Evolutionary conservation across 2,113 vertebrate species (phyloP).

Genomic region (Periophthalmodon schlosseri): DNA sequence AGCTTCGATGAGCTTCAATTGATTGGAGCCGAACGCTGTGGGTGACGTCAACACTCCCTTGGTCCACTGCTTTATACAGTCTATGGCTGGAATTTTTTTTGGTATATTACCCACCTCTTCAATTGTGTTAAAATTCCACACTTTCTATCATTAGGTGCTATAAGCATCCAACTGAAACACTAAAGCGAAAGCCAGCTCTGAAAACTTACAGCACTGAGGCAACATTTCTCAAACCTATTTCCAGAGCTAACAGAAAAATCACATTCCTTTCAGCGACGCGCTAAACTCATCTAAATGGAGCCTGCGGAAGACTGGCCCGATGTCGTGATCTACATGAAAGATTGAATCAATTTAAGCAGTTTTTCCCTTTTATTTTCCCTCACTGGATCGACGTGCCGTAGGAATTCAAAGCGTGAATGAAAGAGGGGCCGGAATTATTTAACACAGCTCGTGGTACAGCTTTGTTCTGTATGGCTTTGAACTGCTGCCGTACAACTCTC

Average conservation of each 20-base stretch:
- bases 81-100: too few species aligned
- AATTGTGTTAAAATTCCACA: too few species aligned
- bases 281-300: conserved; percentile 7
- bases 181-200: not conserved
- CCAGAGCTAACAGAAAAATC: conserved; percentile 1
- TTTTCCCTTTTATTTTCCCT: not conserved
- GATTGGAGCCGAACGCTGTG: too few species aligned
- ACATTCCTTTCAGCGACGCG: not conserved
- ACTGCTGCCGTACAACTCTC: not conserved
- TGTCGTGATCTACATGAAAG: conserved; percentile 31
- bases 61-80: too few species aligned
- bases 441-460: conserved; percentile 8
- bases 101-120: too few species aligned
- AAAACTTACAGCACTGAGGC: not conserved
- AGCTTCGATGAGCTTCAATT: too few species aligned
- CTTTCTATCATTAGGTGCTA: too few species aligned
- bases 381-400: not conserved
- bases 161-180: too few species aligned
- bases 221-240: not conserved
- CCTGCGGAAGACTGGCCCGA: not conserved
- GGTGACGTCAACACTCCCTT: too few species aligned
- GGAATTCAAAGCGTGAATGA: conserved; percentile 26
- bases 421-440: conserved; percentile 31
- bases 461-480: conserved; percentile 19
- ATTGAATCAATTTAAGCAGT: conserved; percentile 31